phyloP scores from a whole-genome alignment of 2,888 invertebrate genomes.

The Bedellia somnulentella region DNA sequence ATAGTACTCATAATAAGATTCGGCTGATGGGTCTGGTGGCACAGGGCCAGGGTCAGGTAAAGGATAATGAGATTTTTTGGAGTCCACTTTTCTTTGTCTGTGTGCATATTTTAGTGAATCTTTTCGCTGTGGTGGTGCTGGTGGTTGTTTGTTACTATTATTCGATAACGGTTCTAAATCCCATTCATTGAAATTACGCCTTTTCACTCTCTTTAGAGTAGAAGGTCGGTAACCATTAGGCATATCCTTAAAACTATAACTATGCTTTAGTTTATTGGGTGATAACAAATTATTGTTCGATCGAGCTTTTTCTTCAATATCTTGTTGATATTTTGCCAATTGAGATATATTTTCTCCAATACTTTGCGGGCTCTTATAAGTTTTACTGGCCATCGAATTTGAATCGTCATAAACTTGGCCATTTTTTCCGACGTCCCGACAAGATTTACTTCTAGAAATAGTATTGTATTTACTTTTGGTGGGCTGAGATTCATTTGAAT shows the following conservation, averaged over 20 bases:
- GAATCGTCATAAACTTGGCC: constrained; percentile 16
- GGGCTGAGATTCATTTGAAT: constrained; percentile 31
- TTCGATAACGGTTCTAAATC: constrained; percentile 45
- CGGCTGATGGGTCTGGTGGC: constrained; percentile 45
- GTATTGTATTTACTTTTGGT: constrained; percentile 42
- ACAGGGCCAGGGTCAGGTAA: constrained; percentile 50
- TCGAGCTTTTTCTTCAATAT: constrained; percentile 53
- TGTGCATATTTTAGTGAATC: constrained; percentile 57
- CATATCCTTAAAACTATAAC: constrained; percentile 63
- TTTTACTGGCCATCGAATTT: constrained; percentile 12
- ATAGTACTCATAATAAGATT: constrained; percentile 55
- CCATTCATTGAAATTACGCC: constrained; percentile 62
- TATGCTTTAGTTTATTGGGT: constrained; percentile 54
- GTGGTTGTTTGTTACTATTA: constrained; percentile 36
- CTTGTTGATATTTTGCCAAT: constrained; percentile 66
- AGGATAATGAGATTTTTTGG: constrained; percentile 40
- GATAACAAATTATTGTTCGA: constrained; percentile 55
- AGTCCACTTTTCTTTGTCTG: constrained; percentile 47
- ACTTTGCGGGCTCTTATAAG: constrained; percentile 24
- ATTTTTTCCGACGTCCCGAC: constrained; percentile 42
- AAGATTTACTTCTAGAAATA: constrained; percentile 53
- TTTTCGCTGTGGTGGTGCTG: constrained; percentile 44
- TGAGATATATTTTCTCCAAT: constrained; percentile 50
- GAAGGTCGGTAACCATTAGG: constrained; percentile 65
- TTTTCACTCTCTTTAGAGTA: constrained; percentile 55